Percentiles rank a stretch among this genome's conserved stretches.
phyloP scores from a whole-genome alignment of 2,113 vertebrate genomes.

The Toxotes jaculatrix region DNA sequence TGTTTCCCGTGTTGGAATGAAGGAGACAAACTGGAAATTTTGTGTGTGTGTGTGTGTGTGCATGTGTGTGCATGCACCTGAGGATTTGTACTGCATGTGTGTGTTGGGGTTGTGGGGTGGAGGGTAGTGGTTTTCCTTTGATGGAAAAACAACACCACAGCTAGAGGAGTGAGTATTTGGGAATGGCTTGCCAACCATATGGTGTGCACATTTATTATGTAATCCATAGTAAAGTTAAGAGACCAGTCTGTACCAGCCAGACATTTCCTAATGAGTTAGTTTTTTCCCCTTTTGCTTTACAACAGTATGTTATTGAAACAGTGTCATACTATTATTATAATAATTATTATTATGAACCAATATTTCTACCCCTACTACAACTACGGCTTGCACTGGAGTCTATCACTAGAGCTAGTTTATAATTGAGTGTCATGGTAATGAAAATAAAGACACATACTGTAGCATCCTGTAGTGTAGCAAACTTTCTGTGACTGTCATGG shows the following conservation, averaged over 20 bases:
- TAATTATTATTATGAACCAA: slow-evolving; percentile 18
- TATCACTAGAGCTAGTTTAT: background rate
- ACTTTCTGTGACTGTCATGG: background rate
- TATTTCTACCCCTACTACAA: background rate
- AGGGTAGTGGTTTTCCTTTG: slow-evolving; percentile 43
- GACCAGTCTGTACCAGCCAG: slow-evolving; percentile 52
- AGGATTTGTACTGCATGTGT: slow-evolving; percentile 24
- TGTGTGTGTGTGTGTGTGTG: background rate
- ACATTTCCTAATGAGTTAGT: slow-evolving; percentile 49
- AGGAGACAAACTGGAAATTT: slow-evolving; percentile 27
- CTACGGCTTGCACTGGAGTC: background rate
- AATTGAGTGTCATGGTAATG: too few species aligned
- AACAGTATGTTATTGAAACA: slow-evolving; percentile 29
- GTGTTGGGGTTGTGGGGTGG: slow-evolving; percentile 35
- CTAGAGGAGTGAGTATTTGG: slow-evolving; percentile 55
- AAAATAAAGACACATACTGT: too few species aligned
- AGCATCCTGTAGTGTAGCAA: background rate
- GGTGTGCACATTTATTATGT: slow-evolving; percentile 77
- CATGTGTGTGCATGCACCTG: slow-evolving; percentile 54
- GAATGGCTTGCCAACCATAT: slow-evolving; percentile 71
- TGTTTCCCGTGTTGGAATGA: slow-evolving; percentile 14
- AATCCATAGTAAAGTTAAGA: slow-evolving; percentile 73
- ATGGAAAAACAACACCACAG: slow-evolving; percentile 67
- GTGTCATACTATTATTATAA: background rate
- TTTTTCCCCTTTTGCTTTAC: slow-evolving; percentile 31